These are phyloP conservation scores for Delphinus delphis DNA, from an alignment of 2,113 vertebrate genomes.

Conservation along the genomic window DNA sequence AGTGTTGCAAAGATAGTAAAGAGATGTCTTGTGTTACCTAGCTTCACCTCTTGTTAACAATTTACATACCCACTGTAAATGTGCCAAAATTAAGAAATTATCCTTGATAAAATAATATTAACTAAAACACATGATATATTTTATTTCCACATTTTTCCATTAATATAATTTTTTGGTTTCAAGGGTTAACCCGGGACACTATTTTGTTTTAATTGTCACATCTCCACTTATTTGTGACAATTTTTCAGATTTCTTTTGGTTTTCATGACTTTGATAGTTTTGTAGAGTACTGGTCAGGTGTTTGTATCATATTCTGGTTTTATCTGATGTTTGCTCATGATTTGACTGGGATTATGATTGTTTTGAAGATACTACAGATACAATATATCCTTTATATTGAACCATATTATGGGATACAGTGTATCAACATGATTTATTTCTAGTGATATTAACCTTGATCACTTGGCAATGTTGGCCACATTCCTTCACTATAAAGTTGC, in stretches of 20 bases:
- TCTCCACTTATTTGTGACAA: fast-evolving
- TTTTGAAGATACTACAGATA: neutral
- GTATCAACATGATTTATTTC: neutral
- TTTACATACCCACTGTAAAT: neutral
- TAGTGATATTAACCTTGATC: neutral
- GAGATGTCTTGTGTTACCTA: neutral
- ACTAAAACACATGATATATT: neutral
- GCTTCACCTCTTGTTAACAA: neutral
- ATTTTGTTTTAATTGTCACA: neutral
- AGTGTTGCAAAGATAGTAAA: neutral
- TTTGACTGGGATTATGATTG: neutral
- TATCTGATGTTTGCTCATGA: neutral
- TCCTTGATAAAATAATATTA: neutral
- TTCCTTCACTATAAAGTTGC: neutral
- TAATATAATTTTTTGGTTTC: neutral
- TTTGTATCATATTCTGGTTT: neutral
- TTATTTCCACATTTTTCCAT: neutral
- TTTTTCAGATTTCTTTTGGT: neutral
- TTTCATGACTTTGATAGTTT: neutral
- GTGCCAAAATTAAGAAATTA: neutral
- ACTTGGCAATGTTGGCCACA: neutral
- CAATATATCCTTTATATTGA: neutral
- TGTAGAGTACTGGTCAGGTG: neutral
- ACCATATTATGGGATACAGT: too few relatives aligned
- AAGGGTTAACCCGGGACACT: neutral